Percentiles rank a stretch among this genome's conserved stretches.
These are phyloP conservation scores for Brienomyrus longianalis DNA, from an alignment of 2,113 vertebrate genomes.

Conservation along the genomic window DNA sequence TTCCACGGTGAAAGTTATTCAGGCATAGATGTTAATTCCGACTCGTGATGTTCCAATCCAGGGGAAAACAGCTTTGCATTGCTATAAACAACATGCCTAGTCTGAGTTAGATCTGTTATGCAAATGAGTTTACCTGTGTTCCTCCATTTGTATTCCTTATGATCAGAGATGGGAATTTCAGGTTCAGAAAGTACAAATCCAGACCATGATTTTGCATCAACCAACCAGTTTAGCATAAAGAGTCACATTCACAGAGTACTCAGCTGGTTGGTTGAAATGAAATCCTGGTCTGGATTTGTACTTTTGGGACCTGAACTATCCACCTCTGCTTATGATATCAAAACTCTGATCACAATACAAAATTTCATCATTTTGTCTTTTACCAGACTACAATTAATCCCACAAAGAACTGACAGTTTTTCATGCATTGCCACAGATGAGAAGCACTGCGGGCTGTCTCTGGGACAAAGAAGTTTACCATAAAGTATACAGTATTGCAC, in stretches of 20 bases:
- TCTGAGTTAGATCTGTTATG: background rate
- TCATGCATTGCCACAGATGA: background rate
- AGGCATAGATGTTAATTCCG: background rate
- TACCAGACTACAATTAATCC: background rate
- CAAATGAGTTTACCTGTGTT: too few species aligned
- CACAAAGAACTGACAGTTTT: background rate
- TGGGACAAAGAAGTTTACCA: background rate
- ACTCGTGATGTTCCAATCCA: background rate
- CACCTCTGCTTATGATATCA: too few species aligned
- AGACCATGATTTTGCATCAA: too few species aligned
- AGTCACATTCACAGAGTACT: too few species aligned
- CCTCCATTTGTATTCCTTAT: background rate
- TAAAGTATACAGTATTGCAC: background rate
- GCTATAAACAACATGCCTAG: background rate
- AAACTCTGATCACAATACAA: background rate
- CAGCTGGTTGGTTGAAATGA: too few species aligned
- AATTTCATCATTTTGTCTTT: background rate
- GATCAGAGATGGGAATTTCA: too few species aligned
- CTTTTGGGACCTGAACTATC: too few species aligned
- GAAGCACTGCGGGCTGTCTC: background rate
- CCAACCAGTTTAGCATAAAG: too few species aligned
- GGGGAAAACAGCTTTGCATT: background rate
- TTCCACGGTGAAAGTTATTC: background rate
- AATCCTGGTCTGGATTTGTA: too few species aligned
- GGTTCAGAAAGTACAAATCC: too few species aligned